Percentiles rank a stretch among this genome's conserved stretches.
phyloP scores from a whole-genome alignment of 2,797 vertebrate species.

The Sandelia bainsii region DNA sequence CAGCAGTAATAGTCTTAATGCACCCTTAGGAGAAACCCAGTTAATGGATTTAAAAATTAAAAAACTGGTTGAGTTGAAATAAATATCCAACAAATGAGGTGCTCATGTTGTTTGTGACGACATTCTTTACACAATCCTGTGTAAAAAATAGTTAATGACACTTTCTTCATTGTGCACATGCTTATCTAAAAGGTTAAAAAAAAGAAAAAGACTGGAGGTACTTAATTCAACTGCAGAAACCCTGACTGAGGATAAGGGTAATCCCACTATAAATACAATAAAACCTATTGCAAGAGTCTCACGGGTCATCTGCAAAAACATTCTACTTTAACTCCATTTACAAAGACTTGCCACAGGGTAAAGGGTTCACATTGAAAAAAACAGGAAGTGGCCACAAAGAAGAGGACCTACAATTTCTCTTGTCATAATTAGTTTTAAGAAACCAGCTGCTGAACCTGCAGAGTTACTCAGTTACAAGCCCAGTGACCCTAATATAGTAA shows the following conservation, averaged over 20 bases:
- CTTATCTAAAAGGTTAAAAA: not conserved
- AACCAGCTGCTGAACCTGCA: slow-evolving; percentile 8
- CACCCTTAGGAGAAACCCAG: not conserved
- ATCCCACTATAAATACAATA: not conserved
- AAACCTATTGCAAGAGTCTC: not conserved
- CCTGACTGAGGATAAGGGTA: not conserved
- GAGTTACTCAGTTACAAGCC: slow-evolving; percentile 18
- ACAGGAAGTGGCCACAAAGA: slow-evolving; percentile 16
- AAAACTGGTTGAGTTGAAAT: not conserved
- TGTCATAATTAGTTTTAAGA: slow-evolving; percentile 1
- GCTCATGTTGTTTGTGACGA: no score
- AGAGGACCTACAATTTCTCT: slow-evolving; percentile 16
- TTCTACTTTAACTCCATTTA: no score
- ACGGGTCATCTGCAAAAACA: not conserved
- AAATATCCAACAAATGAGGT: not conserved
- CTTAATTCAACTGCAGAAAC: not conserved
- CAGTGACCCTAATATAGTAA: slow-evolving; percentile 20
- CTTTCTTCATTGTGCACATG: not conserved
- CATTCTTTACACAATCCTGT: not conserved
- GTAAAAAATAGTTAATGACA: not conserved
- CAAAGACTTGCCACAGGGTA: not conserved
- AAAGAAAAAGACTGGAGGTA: not conserved
- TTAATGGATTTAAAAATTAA: slow-evolving; percentile 26
- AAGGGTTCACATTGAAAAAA: not conserved
- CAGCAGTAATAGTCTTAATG: slow-evolving; percentile 16